phyloP scores from a whole-genome alignment of 2,888 invertebrate genomes.

The Caenorhabditis zanzibari region DNA sequence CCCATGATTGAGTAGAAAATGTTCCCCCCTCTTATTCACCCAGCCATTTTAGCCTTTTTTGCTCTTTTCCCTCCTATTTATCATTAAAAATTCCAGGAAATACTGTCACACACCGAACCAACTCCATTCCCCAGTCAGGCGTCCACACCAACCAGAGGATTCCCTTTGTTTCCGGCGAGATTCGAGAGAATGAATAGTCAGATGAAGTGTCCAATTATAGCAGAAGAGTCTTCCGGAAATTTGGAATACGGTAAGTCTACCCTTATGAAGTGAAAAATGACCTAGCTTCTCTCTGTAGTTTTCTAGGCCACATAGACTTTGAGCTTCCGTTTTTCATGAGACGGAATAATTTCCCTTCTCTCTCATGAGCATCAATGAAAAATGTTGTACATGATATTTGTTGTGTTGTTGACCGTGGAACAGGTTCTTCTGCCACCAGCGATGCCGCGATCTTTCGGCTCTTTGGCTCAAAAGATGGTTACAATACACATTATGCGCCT shows the following conservation, averaged over 20 bases:
- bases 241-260: neutral
- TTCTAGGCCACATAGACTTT: neutral
- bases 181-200: constrained; percentile 51
- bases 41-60: neutral
- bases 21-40: neutral
- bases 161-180: constrained; percentile 23
- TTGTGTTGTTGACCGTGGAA: constrained; percentile 59
- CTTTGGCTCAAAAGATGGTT: constrained; percentile 37
- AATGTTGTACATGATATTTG: constrained; percentile 58
- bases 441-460: constrained; percentile 39
- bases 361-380: constrained; percentile 13
- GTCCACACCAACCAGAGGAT: constrained; percentile 28
- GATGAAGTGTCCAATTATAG: constrained; percentile 49
- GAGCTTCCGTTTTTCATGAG: constrained; percentile 43
- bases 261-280: neutral
- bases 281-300: too few relatives aligned
- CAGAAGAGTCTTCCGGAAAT: constrained; percentile 34
- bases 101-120: constrained; percentile 41
- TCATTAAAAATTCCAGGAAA: constrained; percentile 13
- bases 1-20: too few relatives aligned
- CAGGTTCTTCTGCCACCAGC: constrained; percentile 47
- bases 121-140: constrained; percentile 38
- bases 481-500: constrained; percentile 16
- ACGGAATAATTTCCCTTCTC: neutral
- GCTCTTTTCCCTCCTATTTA: neutral